Evolutionary conservation across 2,888 invertebrate genomes (phyloP), one percentile per base, ranked within the genome.

Genomic region (Dendrolimus houi): DNA sequence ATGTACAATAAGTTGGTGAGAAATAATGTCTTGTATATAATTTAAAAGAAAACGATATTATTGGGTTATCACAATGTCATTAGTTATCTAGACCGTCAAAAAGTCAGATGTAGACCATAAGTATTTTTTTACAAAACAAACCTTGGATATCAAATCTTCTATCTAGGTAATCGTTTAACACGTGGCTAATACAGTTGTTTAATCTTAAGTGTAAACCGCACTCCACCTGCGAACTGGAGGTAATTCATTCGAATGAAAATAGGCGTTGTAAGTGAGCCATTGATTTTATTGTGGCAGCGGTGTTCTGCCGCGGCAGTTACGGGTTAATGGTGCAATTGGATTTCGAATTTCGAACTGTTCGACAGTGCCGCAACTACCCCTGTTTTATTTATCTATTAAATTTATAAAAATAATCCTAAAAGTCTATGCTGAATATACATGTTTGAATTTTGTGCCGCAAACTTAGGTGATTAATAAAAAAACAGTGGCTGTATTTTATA

Each of bases 261-360:
- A 71, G 74, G 70, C 71, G 67, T 67, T 73, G 70, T 73, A 75
- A 77, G 75, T 77, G 75, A 79, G 72, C 79, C 76, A 79, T 80
- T 81, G 81, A 77, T 82, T 81, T 81, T 72, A 81, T 70, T 79
- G 75, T 72, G 72, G 72, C 67, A 72, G 65, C 71, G 69, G 74
- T 79, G 78, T 79, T 75, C 71, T 72, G 71, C 68, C 71, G 70
- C 69, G 70, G 72, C 75, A 70, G 72, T 77, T 77, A 71, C 70
- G 67, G 75, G 75, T 72, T 80, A 83, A 81, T 81, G 71, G 75
- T 66, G 68, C 78, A 74, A 79, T 82, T 76, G 75, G 72, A 77
- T 81, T 75, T 71, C 70, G 71, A 77, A 68, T 73, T 75, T 71
- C 70, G 71, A 77, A 68, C 72, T 68, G 68, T 71, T 68, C 71